Conservation (phyloP, 1,140 invertebrate species). For the Oryctes rhinoceros region DNA sequence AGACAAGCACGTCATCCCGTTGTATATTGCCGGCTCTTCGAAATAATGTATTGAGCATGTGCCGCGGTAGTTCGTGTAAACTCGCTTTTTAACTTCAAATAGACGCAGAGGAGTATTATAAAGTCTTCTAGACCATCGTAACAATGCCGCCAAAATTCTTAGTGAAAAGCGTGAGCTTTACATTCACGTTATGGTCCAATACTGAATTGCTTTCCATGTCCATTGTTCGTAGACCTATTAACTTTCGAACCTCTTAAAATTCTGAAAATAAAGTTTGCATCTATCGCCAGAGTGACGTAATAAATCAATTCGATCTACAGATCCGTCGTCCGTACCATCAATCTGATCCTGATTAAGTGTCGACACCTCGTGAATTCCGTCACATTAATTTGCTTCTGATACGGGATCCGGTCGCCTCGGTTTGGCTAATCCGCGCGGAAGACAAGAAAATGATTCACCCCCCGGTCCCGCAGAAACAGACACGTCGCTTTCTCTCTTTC, state of each 20-base stretch:
- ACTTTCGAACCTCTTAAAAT: no score
- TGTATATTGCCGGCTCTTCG: background rate
- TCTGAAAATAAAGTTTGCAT: no score
- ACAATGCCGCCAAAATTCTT: no score
- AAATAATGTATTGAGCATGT: conserved; percentile 3
- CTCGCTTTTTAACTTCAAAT: no score
- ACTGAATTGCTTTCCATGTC: no score
- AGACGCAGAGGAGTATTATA: no score
- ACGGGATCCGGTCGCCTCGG: conserved; percentile 11
- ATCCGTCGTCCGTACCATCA: conserved; percentile 29
- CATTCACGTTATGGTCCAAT: no score
- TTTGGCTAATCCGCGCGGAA: conserved; percentile 17
- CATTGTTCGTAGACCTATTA: no score
- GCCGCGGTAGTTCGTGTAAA: background rate
- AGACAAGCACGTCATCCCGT: background rate
- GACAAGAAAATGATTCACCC: background rate
- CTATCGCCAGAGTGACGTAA: background rate
- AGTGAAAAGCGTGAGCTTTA: no score
- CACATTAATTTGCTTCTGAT: conserved; percentile 39
- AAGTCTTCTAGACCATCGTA: no score
- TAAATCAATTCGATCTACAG: background rate
- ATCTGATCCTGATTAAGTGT: conserved; percentile 40
- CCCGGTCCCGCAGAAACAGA: background rate
- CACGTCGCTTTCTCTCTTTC: background rate
- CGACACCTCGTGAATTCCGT: conserved; percentile 39